Conservation (phyloP, 2,113 vertebrate genomes). For the Alces alces region DNA sequence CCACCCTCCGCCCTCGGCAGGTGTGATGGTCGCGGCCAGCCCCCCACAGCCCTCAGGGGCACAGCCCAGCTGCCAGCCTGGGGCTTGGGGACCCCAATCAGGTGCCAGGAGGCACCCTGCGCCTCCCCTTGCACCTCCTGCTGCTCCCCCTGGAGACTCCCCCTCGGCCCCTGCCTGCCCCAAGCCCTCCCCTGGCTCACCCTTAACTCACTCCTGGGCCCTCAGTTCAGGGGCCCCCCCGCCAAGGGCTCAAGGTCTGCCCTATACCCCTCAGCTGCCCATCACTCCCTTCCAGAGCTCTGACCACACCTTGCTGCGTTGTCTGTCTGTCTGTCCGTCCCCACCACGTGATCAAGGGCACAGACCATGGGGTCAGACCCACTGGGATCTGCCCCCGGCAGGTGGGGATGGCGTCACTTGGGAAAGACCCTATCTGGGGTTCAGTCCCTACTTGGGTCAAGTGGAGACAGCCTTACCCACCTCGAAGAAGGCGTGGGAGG, state of each 20-base stretch:
- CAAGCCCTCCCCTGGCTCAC: too few species aligned
- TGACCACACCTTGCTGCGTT: accelerated
- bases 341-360: accelerated
- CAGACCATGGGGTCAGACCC: accelerated
- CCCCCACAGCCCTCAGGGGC: not conserved
- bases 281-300: not conserved
- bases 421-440: not conserved
- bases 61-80: not conserved
- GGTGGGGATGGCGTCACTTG: accelerated
- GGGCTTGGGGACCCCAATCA: not conserved
- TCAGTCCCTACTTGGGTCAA: not conserved
- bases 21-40: not conserved
- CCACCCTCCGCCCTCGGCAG: not conserved
- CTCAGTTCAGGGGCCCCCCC: not conserved
- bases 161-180: not conserved
- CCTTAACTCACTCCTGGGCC: not conserved
- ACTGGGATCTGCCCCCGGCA: not conserved
- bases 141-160: not conserved
- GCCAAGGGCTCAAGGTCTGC: not conserved
- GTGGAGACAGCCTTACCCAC: accelerated
- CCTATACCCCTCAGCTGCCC: not conserved
- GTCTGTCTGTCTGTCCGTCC: not conserved
- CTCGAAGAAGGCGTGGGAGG: accelerated
- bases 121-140: too few species aligned
- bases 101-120: too few species aligned